Conservation (phyloP, 2,113 vertebrate genomes). For the Eira barbara region DNA sequence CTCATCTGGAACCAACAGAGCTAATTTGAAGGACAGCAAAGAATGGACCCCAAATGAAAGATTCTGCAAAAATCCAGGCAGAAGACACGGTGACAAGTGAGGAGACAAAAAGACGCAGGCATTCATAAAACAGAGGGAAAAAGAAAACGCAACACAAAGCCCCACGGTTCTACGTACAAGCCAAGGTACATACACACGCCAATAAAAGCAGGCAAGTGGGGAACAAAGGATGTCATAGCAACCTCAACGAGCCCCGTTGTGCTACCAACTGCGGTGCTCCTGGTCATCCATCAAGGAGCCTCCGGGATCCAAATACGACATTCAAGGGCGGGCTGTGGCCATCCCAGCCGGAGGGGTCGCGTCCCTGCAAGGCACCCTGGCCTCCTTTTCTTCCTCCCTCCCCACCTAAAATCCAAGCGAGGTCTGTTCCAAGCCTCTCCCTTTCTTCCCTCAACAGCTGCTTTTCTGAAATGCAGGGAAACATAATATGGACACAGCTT, state of each 20-base stretch:
- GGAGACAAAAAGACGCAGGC: conserved; percentile 8
- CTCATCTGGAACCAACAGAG: not conserved
- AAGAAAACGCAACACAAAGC: not conserved
- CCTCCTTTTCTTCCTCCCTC: not conserved
- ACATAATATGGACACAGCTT: not conserved
- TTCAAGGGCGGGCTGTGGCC: not conserved
- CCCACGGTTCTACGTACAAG: not conserved
- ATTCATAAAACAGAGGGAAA: not conserved
- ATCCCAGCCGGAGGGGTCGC: not conserved
- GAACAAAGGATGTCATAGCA: conserved; percentile 73
- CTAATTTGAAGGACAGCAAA: not conserved
- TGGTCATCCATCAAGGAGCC: conserved; percentile 29
- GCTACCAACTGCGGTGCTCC: not conserved
- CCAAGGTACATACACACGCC: conserved; percentile 28
- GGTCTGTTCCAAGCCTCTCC: not conserved
- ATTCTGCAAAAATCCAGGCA: not conserved
- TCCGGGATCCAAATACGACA: fast-evolving
- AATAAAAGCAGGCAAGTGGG: not conserved
- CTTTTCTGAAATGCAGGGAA: not conserved
- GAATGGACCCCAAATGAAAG: not conserved
- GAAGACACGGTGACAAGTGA: fast-evolving
- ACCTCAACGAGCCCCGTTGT: not conserved
- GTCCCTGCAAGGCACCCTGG: not conserved
- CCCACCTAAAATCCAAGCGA: not conserved
- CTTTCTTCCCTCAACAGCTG: not conserved